Base-by-base conservation (phyloP, 2,888 invertebrate species). In the Neuroscelio doddi region DNA sequence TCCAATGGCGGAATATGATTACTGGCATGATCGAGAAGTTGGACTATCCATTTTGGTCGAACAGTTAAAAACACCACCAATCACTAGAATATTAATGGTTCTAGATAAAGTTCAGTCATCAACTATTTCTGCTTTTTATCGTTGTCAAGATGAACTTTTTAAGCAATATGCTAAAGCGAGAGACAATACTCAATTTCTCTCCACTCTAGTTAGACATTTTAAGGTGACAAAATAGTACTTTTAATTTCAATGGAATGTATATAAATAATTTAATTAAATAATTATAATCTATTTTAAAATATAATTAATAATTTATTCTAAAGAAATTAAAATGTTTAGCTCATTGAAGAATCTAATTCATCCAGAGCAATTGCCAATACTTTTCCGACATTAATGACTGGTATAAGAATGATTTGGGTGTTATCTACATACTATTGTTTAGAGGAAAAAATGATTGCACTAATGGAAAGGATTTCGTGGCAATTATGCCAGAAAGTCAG, bases 331-430 rank as follows among this genome's bases (percentile, higher is more conserved):
- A 21, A 21, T 21, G 21, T 81, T 0, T 64, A 92, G 91, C 89
- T 92, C 62, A 89, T 94, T 61, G 89, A 90, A 64, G 90, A 90
- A 58, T 88, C 90, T 26, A 88, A 90, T 0, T 90, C 92, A 17
- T 92, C 95, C 61, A 87, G 89, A 53, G 89, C 89, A 80, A 91
- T 95, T 14, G 88, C 89, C 8, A 90, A 93, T 32, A 88, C 90
- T 3, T 87, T 97, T 17, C 92, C 93, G 0, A 89, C 91, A 55
- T 85, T 96, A 64, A 92, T 95, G 86, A 93, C 94, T 67, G 93
- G 94, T 1, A 84, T 97, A 30, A 91, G 93, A 72, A 92, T 96
- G 88, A 92, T 96, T 77, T 97, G 97, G 97, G 92, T 96, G 45
- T 88, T 97, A 50, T 96, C 96, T 0, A 87, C 90, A 46, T 94